phyloP scores from a whole-genome alignment of 1,140 invertebrate species.

The Popillia japonica region DNA sequence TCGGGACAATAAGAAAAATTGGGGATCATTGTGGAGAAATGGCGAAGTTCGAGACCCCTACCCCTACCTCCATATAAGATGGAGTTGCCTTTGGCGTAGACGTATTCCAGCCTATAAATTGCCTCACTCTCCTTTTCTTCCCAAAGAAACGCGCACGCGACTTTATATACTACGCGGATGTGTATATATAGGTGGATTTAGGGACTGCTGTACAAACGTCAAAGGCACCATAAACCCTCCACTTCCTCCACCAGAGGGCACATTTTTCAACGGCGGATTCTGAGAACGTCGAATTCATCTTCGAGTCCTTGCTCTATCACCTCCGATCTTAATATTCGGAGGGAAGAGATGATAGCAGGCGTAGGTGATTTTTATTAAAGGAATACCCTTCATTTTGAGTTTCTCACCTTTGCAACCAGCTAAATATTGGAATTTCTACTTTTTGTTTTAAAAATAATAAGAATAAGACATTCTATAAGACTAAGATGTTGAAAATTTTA shows the following conservation, averaged over 20 bases:
- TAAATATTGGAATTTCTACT: background rate
- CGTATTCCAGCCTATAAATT: constrained; percentile 38
- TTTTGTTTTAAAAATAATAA: background rate
- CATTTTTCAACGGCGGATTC: constrained; percentile 10
- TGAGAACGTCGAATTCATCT: constrained; percentile 17
- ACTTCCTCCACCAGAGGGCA: background rate
- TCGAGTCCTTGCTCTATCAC: background rate
- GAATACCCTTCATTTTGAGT: too few relatives aligned
- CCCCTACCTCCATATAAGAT: background rate
- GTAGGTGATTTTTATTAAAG: too few relatives aligned
- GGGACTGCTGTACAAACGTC: constrained; percentile 22
- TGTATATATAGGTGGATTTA: constrained; percentile 26
- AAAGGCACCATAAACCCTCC: constrained; percentile 18
- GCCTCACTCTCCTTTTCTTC: background rate
- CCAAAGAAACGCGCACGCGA: background rate
- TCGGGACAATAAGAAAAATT: constrained; percentile 40
- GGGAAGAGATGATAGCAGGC: background rate
- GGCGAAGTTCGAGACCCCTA: constrained; percentile 20
- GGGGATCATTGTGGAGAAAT: constrained; percentile 36
- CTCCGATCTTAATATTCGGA: background rate
- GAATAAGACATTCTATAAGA: background rate
- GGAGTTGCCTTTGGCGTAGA: constrained; percentile 38
- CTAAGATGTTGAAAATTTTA: background rate
- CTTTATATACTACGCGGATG: background rate
- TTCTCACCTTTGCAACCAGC: too few relatives aligned